Conservation (phyloP, 2,888 invertebrate species). For the Plebejus melissa region DNA sequence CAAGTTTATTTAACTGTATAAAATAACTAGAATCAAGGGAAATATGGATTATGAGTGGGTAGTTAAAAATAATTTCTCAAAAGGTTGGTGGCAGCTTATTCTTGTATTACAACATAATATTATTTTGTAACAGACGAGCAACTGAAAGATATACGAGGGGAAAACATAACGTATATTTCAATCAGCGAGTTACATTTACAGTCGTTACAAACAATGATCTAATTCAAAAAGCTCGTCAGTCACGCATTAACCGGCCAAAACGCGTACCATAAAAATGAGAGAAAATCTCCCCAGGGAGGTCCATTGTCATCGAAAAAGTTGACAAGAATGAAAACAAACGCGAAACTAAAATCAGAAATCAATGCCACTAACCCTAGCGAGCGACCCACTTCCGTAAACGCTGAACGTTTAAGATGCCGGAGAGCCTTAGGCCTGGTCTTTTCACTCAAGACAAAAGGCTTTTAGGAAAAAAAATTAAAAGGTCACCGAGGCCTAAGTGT, state of each 20-base stretch:
- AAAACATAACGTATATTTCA: not conserved
- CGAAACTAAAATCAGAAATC: slow-evolving; percentile 31
- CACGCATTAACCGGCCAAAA: not conserved
- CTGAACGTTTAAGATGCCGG: slow-evolving; percentile 49
- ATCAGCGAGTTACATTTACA: not conserved
- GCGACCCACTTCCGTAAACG: slow-evolving; percentile 39
- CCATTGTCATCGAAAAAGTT: not conserved
- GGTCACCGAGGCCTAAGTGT: slow-evolving; percentile 67
- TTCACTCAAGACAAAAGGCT: slow-evolving; percentile 70
- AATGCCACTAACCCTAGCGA: slow-evolving; percentile 33
- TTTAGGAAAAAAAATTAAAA: slow-evolving; percentile 64
- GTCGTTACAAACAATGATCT: not conserved
- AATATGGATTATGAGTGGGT: too few relatives aligned
- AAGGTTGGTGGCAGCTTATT: too few relatives aligned
- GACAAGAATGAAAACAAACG: slow-evolving; percentile 23
- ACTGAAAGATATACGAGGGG: not conserved
- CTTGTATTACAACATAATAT: not conserved
- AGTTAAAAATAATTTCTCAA: too few relatives aligned
- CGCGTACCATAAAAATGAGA: not conserved
- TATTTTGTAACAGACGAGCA: not conserved
- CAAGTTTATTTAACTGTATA: too few relatives aligned
- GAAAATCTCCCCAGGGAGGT: not conserved
- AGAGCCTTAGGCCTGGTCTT: slow-evolving; percentile 55
- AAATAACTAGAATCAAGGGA: too few relatives aligned
- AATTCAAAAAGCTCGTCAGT: not conserved